These are phyloP conservation scores for Zosterops hypoxanthus DNA, from an alignment of 2,113 vertebrate species.

Conservation along the genomic window DNA sequence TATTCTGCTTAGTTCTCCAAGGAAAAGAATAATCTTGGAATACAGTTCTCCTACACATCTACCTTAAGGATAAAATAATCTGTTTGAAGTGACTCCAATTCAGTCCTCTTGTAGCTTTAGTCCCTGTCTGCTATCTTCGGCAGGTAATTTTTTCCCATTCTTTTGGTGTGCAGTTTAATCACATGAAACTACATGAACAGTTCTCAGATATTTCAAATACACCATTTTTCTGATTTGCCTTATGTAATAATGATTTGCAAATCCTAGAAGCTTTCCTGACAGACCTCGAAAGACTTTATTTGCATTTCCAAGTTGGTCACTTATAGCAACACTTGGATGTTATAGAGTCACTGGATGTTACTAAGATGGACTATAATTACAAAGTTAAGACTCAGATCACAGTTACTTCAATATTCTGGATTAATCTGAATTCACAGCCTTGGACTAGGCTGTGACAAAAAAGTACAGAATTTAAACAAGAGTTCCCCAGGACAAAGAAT, in stretches of 20 bases:
- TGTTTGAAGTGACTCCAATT: background rate
- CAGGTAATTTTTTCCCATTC: slow-evolving; percentile 1
- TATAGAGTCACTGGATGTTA: background rate
- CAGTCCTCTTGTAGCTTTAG: background rate
- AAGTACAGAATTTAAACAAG: background rate
- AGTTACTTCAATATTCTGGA: background rate
- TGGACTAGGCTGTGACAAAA: background rate
- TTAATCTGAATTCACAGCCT: background rate
- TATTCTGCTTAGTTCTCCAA: background rate
- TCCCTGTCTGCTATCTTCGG: background rate
- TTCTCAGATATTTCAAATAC: background rate
- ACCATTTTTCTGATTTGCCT: background rate
- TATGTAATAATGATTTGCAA: background rate
- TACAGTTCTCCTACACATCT: background rate
- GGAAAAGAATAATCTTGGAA: background rate
- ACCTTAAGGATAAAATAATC: background rate
- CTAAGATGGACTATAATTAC: background rate
- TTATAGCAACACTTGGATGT: background rate
- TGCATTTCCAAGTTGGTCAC: background rate
- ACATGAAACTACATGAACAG: background rate
- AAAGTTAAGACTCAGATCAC: background rate
- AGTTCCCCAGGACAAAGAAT: background rate
- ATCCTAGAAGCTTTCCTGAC: background rate
- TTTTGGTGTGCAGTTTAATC: background rate
- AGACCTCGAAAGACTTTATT: background rate